These are phyloP conservation scores for Erethizon dorsatum DNA, from an alignment of 2,797 vertebrate genomes.

Conservation along the genomic window DNA sequence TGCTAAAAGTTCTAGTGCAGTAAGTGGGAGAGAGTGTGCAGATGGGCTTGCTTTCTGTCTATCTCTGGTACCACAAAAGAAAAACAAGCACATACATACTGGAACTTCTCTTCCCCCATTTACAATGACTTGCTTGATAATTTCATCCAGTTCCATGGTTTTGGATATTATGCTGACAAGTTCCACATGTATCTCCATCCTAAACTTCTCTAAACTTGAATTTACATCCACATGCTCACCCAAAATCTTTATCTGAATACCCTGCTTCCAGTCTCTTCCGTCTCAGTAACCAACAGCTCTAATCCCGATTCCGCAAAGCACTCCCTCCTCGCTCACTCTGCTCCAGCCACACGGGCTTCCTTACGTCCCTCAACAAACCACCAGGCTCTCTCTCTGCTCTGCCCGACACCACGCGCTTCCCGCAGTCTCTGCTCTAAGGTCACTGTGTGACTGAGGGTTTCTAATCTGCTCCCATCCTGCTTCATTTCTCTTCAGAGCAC, in stretches of 20 bases:
- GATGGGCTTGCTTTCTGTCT: background rate
- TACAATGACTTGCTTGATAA: background rate
- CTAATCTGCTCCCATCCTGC: background rate
- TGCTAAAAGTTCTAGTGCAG: background rate
- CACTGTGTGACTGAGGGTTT: background rate
- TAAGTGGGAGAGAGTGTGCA: background rate
- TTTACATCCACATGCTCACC: background rate
- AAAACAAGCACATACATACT: background rate
- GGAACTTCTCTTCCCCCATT: background rate
- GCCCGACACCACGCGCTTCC: background rate
- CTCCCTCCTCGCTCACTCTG: background rate
- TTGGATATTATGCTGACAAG: background rate
- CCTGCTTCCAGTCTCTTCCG: background rate
- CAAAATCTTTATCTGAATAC: constrained; percentile 55
- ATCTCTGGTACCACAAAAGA: background rate
- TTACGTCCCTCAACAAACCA: background rate
- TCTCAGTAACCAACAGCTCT: background rate
- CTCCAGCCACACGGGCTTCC: background rate
- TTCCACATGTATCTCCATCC: background rate
- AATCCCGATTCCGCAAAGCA: background rate
- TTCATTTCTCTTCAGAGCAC: constrained; percentile 38
- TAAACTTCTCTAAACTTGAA: constrained; percentile 15
- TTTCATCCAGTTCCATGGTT: background rate
- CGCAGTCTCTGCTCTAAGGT: background rate
- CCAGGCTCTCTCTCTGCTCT: background rate